These are phyloP conservation scores for Gandaritis pyraliata DNA, from an alignment of 2,888 invertebrate genomes.

Conservation along the genomic window DNA sequence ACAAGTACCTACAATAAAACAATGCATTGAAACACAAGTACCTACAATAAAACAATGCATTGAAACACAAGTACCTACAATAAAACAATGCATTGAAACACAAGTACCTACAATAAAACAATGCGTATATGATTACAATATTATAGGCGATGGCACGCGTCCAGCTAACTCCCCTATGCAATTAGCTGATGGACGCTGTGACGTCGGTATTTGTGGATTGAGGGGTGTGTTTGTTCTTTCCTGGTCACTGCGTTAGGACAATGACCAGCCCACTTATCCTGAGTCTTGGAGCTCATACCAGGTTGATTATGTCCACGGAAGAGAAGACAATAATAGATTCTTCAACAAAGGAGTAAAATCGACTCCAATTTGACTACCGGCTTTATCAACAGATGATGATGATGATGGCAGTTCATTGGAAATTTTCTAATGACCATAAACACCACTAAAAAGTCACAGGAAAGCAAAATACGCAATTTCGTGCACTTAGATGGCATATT, in stretches of 20 bases:
- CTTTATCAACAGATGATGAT: too few species aligned
- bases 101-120: not conserved
- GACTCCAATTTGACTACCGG: too few species aligned
- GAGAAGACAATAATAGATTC: too few species aligned
- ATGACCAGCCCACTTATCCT: not conserved
- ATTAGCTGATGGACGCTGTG: constrained; percentile 42
- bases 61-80: constrained; percentile 8
- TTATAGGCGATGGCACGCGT: constrained; percentile 16
- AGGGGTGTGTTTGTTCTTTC: constrained; percentile 11
- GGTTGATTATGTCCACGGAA: too few species aligned
- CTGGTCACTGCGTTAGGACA: not conserved
- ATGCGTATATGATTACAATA: constrained; percentile 11
- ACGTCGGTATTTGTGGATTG: constrained; percentile 3
- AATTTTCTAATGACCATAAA: too few species aligned
- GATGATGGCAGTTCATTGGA: too few species aligned
- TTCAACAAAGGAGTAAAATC: too few species aligned
- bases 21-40: constrained; percentile 8
- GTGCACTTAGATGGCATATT: too few species aligned
- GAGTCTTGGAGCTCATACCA: too few species aligned
- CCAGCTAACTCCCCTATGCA: constrained; percentile 28
- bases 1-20: not conserved
- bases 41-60: too few species aligned
- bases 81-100: constrained; percentile 10
- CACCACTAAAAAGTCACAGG: too few species aligned
- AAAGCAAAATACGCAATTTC: too few species aligned